These are phyloP conservation scores for Drosophila differens DNA, from an alignment of 2,888 invertebrate species.

Conservation along the genomic window DNA sequence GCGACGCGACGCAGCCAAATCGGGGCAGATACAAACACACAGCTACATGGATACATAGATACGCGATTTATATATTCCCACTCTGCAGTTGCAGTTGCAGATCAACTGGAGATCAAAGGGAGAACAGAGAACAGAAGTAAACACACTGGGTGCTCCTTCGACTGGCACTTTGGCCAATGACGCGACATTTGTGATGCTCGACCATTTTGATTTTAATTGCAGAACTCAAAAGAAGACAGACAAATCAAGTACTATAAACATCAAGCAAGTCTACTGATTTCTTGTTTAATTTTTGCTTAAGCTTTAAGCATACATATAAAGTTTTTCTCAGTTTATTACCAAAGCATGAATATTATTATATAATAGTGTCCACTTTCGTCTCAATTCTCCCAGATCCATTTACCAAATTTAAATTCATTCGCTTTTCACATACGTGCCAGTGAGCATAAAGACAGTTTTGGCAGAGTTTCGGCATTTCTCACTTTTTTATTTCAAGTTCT, in stretches of 20 bases:
- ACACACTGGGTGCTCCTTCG: constrained; percentile 30
- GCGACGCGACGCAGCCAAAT: constrained; percentile 47
- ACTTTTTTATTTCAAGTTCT: constrained; percentile 30
- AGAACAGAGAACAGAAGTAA: not conserved
- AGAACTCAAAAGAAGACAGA: not conserved
- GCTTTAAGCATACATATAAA: no score
- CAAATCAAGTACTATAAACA: not conserved
- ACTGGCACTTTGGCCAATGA: constrained; percentile 38
- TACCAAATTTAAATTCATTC: not conserved
- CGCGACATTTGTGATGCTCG: constrained; percentile 22
- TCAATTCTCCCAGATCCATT: not conserved
- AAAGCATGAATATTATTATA: not conserved
- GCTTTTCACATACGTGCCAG: constrained; percentile 2
- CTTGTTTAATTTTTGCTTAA: not conserved
- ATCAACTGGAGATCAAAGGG: constrained; percentile 64
- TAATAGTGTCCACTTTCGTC: not conserved
- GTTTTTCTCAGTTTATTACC: not conserved
- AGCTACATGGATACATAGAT: not conserved
- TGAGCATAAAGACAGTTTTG: constrained; percentile 10
- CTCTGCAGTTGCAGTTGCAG: constrained; percentile 29
- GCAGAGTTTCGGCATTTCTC: constrained; percentile 13
- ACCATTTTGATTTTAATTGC: constrained; percentile 36
- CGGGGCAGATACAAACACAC: constrained; percentile 9
- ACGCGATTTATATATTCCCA: not conserved
- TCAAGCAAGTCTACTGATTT: not conserved